phyloP scores from a whole-genome alignment of 92 coral and sea anemone genomes.

The Zoanthus sansibaricus region DNA sequence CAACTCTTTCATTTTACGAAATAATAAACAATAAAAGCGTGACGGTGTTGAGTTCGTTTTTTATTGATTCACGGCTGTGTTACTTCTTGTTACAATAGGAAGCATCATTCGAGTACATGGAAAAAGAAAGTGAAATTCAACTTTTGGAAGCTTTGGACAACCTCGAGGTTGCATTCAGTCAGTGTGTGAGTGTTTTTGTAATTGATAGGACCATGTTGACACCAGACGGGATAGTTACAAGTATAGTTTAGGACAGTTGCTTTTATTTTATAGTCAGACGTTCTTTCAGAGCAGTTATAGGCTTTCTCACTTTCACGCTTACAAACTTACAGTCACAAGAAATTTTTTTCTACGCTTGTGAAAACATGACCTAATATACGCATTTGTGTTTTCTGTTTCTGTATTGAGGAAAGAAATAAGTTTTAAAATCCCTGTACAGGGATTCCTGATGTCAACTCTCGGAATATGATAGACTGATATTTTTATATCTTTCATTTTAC shows the following conservation, averaged over 20 bases:
- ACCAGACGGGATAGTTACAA: not conserved
- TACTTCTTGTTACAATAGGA: constrained; percentile 62
- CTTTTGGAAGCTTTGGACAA: constrained; percentile 93
- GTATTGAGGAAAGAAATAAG: too few species aligned
- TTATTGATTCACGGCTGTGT: not conserved
- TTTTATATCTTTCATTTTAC: too few species aligned
- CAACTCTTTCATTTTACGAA: too few species aligned
- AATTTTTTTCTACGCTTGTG: too few species aligned
- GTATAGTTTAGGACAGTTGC: not conserved
- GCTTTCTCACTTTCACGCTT: not conserved
- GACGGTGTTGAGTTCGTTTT: not conserved
- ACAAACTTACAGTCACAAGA: not conserved
- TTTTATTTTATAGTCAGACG: not conserved
- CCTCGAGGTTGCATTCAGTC: constrained; percentile 86
- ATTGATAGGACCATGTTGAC: not conserved
- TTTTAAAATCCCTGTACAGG: too few species aligned
- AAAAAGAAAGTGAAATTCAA: constrained; percentile 97
- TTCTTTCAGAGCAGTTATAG: not conserved
- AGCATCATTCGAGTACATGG: constrained; percentile 99
- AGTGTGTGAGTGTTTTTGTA: constrained; percentile 66
- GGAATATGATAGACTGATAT: too few species aligned
- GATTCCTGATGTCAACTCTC: too few species aligned
- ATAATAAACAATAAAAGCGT: too few species aligned
- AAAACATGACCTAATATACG: too few species aligned
- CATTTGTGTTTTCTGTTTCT: too few species aligned